A percentile compares a stretch with the other conserved stretches of the same genome.
These are phyloP conservation scores for Drosophila nigrodunni DNA, from an alignment of 1,140 invertebrate species.

Conservation along the genomic window DNA sequence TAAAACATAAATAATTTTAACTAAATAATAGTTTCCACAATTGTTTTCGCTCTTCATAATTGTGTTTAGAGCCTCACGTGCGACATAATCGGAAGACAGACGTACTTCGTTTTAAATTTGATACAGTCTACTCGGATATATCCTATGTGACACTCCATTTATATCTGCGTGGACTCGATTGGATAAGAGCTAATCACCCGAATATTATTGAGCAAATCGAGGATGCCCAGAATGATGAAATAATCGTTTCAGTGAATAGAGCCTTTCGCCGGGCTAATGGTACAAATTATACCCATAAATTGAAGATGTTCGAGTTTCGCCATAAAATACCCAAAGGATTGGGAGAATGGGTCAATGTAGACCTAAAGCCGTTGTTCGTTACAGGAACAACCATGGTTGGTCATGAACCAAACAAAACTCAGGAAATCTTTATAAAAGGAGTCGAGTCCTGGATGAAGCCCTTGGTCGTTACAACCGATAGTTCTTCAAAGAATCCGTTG, in stretches of 20 bases:
- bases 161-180: conserved; percentile 71
- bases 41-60: conserved; percentile 5
- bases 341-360: conserved; percentile 90
- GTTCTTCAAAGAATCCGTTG: conserved; percentile 55
- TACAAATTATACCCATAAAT: conserved; percentile 64
- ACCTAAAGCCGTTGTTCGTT: conserved; percentile 90
- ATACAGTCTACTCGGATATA: conserved; percentile 58
- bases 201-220: conserved; percentile 51
- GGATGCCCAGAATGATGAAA: conserved; percentile 44
- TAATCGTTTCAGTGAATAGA: conserved; percentile 60
- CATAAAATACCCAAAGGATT: conserved; percentile 80
- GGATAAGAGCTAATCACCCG: conserved; percentile 65
- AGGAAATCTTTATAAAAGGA: conserved; percentile 90
- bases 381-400: conserved; percentile 85
- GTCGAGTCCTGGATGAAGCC: conserved; percentile 86
- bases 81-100: conserved; percentile 62
- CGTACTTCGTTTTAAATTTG: conserved; percentile 66
- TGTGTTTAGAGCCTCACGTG: conserved; percentile 46
- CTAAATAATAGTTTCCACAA: background rate
- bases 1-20: too few species aligned
- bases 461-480: conserved; percentile 67
- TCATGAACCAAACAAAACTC: conserved; percentile 89
- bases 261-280: conserved; percentile 46
- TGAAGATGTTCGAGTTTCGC: conserved; percentile 67
- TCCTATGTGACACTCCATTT: conserved; percentile 69